Evolutionary conservation across 2,113 vertebrate species (phyloP).

Genomic region (Caranx melampygus): DNA sequence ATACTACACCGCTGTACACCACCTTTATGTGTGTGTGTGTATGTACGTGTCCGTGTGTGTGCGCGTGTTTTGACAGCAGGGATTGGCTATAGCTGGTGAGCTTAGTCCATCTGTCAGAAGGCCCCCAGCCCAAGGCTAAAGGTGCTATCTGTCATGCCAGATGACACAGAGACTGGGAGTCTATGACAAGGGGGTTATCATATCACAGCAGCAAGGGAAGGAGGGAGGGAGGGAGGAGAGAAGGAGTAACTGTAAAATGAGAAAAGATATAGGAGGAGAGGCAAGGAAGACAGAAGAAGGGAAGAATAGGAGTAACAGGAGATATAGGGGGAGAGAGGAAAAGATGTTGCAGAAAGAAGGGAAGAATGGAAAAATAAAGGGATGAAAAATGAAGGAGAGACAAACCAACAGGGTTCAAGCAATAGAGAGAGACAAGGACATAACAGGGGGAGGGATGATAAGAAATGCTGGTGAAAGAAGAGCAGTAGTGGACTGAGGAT

Average conservation of each 20-base stretch:
- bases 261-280: slow-evolving; percentile 12
- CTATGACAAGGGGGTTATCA: slow-evolving; percentile 74
- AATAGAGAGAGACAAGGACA: background rate
- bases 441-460: background rate
- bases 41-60: slow-evolving; percentile 24
- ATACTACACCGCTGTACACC: slow-evolving; percentile 47
- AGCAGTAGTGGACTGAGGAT: slow-evolving; percentile 3
- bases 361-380: slow-evolving; percentile 18
- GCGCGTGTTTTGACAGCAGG: slow-evolving; percentile 65
- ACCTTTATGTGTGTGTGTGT: slow-evolving; percentile 36
- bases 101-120: slow-evolving; percentile 75
- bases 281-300: slow-evolving; percentile 15
- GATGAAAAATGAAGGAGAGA: slow-evolving; percentile 8
- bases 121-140: slow-evolving; percentile 76
- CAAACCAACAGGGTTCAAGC: background rate
- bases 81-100: slow-evolving; percentile 70
- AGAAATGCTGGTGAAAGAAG: slow-evolving; percentile 8
- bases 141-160: slow-evolving; percentile 76
- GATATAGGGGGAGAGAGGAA: slow-evolving; percentile 23
- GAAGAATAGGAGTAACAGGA: slow-evolving; percentile 13
- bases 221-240: slow-evolving; percentile 20
- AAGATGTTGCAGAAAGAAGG: background rate
- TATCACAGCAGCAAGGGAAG: slow-evolving; percentile 56
- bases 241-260: slow-evolving; percentile 40
- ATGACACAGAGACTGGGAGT: slow-evolving; percentile 72